These are phyloP conservation scores for Enteromius argenteus DNA, from an alignment of 2,797 vertebrate genomes.

Conservation along the genomic window DNA sequence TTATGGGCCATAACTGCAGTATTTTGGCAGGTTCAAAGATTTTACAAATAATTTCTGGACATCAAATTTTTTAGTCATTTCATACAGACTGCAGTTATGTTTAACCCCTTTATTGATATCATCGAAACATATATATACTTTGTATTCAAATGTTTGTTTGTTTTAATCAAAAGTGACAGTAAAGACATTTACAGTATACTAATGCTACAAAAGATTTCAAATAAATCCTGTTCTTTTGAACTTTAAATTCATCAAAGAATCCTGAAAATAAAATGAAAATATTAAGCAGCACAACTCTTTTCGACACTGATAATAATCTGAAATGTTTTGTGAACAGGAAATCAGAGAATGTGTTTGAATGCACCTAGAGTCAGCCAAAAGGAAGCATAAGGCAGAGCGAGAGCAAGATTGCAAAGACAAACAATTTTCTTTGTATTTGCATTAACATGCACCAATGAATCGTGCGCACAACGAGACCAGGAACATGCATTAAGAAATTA, in stretches of 20 bases:
- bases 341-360: not conserved
- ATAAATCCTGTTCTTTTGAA: not conserved
- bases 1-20: not conserved
- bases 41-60: not conserved
- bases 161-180: not conserved
- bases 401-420: not conserved
- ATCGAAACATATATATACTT: not conserved
- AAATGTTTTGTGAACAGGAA: not conserved
- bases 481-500: conserved; percentile 13
- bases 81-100: not conserved
- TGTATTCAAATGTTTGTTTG: not conserved
- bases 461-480: not conserved
- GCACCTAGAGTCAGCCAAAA: not conserved
- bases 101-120: not conserved
- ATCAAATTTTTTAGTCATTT: too few species aligned
- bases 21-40: not conserved
- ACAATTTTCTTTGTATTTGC: not conserved
- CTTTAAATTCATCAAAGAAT: not conserved
- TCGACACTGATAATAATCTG: not conserved
- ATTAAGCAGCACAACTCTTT: not conserved
- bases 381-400: not conserved
- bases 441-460: not conserved
- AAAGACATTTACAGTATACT: not conserved
- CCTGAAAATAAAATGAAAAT: not conserved
- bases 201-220: not conserved